Conservation (phyloP, 2,797 vertebrate genomes). For the Molossus molossus region DNA sequence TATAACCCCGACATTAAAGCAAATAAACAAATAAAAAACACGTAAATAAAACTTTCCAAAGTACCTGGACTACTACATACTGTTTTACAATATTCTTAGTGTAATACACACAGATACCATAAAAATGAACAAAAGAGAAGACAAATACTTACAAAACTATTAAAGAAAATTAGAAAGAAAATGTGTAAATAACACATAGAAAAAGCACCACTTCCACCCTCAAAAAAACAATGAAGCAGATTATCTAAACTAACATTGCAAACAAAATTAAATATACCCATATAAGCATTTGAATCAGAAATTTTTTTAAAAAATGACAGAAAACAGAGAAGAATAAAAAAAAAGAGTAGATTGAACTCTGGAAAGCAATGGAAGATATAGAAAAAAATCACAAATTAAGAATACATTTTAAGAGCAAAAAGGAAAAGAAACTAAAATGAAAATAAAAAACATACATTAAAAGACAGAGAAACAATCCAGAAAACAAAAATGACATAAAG, state of each 20-base stretch:
- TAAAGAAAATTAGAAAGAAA: background rate
- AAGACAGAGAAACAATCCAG: background rate
- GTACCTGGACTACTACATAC: background rate
- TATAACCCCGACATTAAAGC: background rate
- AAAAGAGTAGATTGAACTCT: background rate
- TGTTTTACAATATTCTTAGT: background rate
- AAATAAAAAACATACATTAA: background rate
- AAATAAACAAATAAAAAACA: background rate
- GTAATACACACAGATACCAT: background rate
- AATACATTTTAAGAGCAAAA: background rate
- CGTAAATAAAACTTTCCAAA: background rate
- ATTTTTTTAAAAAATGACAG: too few relatives aligned
- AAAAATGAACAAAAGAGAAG: background rate
- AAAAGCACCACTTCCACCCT: background rate
- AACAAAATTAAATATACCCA: background rate
- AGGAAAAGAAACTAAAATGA: background rate
- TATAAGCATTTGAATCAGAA: background rate
- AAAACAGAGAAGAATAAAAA: background rate
- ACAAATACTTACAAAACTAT: background rate
- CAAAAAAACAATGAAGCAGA: background rate
- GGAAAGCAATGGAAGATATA: background rate
- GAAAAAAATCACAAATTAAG: background rate
- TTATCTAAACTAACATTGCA: background rate
- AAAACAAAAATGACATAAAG: background rate
- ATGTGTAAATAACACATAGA: background rate